Percentiles rank a stretch among this genome's conserved stretches.
These are phyloP conservation scores for Elanus axillaris DNA, from an alignment of 2,113 vertebrate genomes.

Conservation along the genomic window DNA sequence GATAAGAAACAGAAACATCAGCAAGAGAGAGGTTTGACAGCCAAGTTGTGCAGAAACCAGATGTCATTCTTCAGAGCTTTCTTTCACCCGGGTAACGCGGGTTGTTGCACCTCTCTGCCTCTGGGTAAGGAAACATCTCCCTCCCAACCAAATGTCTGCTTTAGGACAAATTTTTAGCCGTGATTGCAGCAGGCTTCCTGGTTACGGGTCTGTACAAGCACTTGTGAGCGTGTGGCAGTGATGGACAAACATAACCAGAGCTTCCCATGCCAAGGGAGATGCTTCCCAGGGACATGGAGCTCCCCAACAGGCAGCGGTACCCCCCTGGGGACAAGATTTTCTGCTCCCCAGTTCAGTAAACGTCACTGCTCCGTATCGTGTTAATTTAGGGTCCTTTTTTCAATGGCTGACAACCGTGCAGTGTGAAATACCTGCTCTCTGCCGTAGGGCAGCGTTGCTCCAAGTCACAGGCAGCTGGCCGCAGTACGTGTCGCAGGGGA, in stretches of 20 bases:
- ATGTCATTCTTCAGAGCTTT: not conserved
- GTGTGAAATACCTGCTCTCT: not conserved
- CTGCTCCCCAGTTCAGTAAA: not conserved
- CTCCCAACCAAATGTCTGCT: not conserved
- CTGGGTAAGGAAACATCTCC: not conserved
- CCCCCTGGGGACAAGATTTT: not conserved
- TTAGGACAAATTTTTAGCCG: not conserved
- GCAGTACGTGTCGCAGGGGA: not conserved
- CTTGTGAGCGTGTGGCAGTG: accelerated
- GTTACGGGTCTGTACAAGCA: not conserved
- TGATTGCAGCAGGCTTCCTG: not conserved
- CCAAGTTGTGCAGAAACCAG: slow-evolving; percentile 39
- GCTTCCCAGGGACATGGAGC: not conserved
- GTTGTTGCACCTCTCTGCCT: not conserved
- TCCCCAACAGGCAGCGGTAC: not conserved
- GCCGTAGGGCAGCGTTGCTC: accelerated
- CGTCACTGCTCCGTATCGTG: not conserved
- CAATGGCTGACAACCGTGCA: not conserved
- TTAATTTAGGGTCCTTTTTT: not conserved
- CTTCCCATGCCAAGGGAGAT: not conserved
- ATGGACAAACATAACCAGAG: accelerated
- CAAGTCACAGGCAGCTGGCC: not conserved
- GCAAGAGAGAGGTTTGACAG: slow-evolving; percentile 18
- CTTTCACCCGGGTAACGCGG: not conserved
- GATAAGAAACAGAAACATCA: slow-evolving; percentile 53